Percentiles rank a stretch among this genome's conserved stretches.
These are phyloP conservation scores for Edolisoma coerulescens DNA, from an alignment of 2,113 vertebrate species.

Conservation along the genomic window DNA sequence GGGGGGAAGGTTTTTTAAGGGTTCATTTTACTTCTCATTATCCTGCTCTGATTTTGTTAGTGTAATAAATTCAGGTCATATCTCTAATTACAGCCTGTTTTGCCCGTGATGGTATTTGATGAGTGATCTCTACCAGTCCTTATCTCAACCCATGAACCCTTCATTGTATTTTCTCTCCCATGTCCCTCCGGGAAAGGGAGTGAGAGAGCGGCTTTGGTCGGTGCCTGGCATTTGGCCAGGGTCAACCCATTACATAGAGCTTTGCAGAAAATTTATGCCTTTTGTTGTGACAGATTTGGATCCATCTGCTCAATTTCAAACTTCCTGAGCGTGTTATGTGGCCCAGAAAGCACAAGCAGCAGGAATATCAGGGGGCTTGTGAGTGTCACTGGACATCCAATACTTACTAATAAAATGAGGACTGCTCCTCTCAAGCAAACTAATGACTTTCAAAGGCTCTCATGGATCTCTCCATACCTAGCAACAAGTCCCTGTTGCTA, in stretches of 20 bases:
- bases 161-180: neutral
- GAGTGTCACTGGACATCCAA: neutral
- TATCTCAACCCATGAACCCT: neutral
- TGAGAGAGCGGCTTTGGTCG: neutral
- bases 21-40: neutral
- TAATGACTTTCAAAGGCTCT: neutral
- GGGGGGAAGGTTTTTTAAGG: neutral
- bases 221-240: neutral
- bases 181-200: neutral
- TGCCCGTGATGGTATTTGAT: neutral
- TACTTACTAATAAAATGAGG: neutral
- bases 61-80: neutral
- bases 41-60: neutral
- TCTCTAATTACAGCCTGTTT: neutral
- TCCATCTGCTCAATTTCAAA: neutral
- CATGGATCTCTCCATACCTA: neutral
- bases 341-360: neutral
- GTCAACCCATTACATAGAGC: neutral
- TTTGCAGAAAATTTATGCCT: neutral
- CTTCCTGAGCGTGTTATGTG: neutral
- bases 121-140: neutral
- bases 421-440: neutral
- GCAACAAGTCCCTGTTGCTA: neutral
- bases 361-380: neutral
- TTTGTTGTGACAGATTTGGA: neutral